phyloP scores from a whole-genome alignment of 1,140 invertebrate species.

The Pachypsylla venusta region DNA sequence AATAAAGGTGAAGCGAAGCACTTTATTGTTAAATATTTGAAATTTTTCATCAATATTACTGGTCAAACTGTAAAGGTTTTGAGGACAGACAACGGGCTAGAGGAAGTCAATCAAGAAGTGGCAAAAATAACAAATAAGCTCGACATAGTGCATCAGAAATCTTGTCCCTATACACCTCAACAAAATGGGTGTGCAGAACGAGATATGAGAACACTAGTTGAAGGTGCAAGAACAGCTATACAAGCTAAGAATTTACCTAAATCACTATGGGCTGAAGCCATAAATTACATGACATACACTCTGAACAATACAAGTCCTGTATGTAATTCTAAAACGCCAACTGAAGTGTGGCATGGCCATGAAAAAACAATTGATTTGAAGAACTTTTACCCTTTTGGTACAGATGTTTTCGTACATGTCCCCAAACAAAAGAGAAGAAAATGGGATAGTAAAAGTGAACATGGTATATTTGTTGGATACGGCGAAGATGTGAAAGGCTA shows the following conservation, averaged over 20 bases:
- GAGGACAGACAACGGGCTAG: conserved; percentile 32
- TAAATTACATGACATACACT: conserved; percentile 28
- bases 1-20: conserved; percentile 29
- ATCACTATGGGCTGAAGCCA: conserved; percentile 20
- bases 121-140: conserved; percentile 26
- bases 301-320: conserved; percentile 28
- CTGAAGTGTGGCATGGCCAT: conserved; percentile 26
- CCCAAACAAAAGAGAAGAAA: conserved; percentile 22
- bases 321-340: conserved; percentile 21
- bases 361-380: no score
- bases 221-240: conserved; percentile 27
- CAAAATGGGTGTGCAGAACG: conserved; percentile 30
- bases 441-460: conserved; percentile 20
- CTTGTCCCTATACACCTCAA: conserved; percentile 28
- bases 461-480: conserved; percentile 30
- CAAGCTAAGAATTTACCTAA: conserved; percentile 16
- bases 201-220: conserved; percentile 29
- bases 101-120: conserved; percentile 27
- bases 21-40: conserved; percentile 27
- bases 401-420: conserved; percentile 18
- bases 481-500: conserved; percentile 28
- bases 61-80: conserved; percentile 21
- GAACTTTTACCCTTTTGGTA: no score
- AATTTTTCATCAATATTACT: conserved; percentile 4
- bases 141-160: conserved; percentile 28